Base-by-base conservation (phyloP, 2,888 invertebrate genomes). In the Acleris holmiana region DNA sequence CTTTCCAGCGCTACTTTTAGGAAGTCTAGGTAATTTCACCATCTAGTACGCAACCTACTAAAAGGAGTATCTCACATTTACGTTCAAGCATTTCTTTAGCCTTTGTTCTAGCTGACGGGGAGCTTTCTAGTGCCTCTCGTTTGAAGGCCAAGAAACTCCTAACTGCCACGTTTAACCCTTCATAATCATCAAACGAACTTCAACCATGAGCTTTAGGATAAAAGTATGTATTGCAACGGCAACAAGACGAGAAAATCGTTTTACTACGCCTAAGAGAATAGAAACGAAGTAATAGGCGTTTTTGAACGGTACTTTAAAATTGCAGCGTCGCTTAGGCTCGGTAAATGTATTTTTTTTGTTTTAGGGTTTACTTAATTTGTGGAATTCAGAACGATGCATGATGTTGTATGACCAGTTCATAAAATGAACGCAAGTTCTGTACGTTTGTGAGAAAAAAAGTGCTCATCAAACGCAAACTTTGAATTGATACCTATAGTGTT, bases 151-250 rank as follows among this genome's bases (percentile, higher is more conserved):
- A 62, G 67, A 67, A 59, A 41, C 48, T 46, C 55, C 47, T 60
- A 67, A 67, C 60, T 56, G 62, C 55, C 40, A 21, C 54, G 63
- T 47, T 63, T 60, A 67, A 67, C 59, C 63, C 59, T 62, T 51
- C 17, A 46, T 1, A 44, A 48, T 18, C 17, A 17, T 35, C 44
- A 23, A 35, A 40, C 29, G 50, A 65, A 55, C 59, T 13, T 17
- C 49, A 46, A 29, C 21, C 49, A 25, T 55, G 21, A 29, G 4
- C 13, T n/a, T 23, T 18, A 4, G 10, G 4, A 17, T 15, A 21
- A 55, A 21, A 19, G 41, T 50, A 3, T 19, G 25, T 35, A 59
- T 17, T 15, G 3, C 13, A 44, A 10, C 21, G 10, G 15, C 13
- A 29, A 17, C 4, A 10, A 23, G 4, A 18, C 19, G 10, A 54